Conservation (phyloP, 2,797 vertebrate species). For the Chiroxiphia lanceolata region DNA sequence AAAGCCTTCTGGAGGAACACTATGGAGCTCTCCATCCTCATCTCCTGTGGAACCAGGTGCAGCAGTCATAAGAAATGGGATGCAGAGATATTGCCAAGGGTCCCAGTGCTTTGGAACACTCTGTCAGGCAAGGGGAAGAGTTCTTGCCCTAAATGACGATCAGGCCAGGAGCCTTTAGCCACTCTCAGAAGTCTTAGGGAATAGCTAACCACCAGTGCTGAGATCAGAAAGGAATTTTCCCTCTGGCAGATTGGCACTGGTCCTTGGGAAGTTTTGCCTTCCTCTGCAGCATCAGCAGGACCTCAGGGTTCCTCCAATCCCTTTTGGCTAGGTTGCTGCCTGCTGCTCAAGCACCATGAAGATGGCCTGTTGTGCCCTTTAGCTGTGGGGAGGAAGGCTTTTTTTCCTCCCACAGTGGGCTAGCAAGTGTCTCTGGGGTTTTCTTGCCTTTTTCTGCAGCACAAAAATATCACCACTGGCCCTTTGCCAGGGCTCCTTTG, state of each 20-base stretch:
- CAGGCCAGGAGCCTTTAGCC: background rate
- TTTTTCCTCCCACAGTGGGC: background rate
- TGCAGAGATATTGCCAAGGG: background rate
- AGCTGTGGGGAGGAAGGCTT: background rate
- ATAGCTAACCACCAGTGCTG: background rate
- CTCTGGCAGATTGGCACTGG: background rate
- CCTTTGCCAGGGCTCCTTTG: background rate
- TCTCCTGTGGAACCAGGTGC: background rate
- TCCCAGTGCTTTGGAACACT: background rate
- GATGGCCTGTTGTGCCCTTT: background rate
- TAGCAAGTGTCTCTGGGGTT: background rate
- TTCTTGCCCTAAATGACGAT: background rate
- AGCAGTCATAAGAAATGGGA: background rate
- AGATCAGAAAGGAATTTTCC: background rate
- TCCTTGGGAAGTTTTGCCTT: background rate
- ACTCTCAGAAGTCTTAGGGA: background rate
- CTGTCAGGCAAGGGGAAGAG: rapidly evolving
- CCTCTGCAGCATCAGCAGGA: background rate
- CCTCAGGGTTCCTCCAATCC: background rate
- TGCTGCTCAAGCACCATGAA: background rate
- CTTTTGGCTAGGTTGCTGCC: background rate
- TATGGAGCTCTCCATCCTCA: background rate
- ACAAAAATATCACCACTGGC: too few relatives aligned
- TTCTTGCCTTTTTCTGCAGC: background rate
- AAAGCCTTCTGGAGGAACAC: background rate